Conservation (phyloP, 2,113 vertebrate genomes). For the Eptatretus burgeri region DNA sequence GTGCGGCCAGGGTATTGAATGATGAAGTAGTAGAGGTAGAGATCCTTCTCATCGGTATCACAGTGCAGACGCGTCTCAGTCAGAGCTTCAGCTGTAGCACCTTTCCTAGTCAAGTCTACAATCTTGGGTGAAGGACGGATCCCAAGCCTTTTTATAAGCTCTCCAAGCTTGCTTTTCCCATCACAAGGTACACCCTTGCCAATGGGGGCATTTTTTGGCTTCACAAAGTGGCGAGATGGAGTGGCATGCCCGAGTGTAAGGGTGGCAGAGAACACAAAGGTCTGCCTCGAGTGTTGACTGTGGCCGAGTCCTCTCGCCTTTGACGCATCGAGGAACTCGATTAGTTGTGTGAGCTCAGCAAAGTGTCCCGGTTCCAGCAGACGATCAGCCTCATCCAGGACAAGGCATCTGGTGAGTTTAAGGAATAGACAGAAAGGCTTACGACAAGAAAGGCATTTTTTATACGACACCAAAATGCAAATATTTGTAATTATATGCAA, state of each 20-base stretch:
- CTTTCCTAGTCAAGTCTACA: slow-evolving; percentile 61
- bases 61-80: slow-evolving; percentile 66
- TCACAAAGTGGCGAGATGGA: not conserved
- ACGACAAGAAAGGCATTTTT: too few species aligned
- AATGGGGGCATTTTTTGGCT: too few species aligned
- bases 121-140: slow-evolving; percentile 62
- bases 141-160: slow-evolving; percentile 26
- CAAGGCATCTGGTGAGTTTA: slow-evolving; percentile 35
- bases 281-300: slow-evolving; percentile 23
- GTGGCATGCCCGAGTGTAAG: slow-evolving; percentile 45
- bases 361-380: slow-evolving; percentile 92
- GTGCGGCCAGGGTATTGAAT: slow-evolving; percentile 60
- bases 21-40: slow-evolving; percentile 73
- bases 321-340: slow-evolving; percentile 51
- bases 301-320: slow-evolving; percentile 32
- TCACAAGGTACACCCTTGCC: too few species aligned
- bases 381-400: slow-evolving; percentile 79
- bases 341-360: slow-evolving; percentile 47
- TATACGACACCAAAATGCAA: too few species aligned
- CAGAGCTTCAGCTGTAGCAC: slow-evolving; percentile 63
- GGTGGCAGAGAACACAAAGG: slow-evolving; percentile 78
- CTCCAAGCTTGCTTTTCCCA: slow-evolving; percentile 21
- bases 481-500: too few species aligned
- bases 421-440: not conserved
- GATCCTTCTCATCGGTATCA: slow-evolving; percentile 56